Evolutionary conservation across 2,888 invertebrate genomes (phyloP).

Genomic region (Rotaria macrura): DNA sequence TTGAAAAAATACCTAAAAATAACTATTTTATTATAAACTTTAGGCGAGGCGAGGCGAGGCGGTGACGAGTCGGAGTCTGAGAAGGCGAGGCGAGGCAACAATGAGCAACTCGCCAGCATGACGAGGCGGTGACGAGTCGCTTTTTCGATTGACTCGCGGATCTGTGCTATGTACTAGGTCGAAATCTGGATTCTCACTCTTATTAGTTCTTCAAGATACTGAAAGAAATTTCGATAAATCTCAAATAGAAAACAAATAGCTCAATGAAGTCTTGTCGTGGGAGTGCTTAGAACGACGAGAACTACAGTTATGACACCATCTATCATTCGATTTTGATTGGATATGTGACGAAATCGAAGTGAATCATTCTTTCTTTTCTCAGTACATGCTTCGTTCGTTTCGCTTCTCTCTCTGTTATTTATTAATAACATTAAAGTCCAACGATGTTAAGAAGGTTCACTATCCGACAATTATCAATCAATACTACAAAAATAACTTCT

Average conservation of each 20-base stretch:
- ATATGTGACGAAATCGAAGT: background rate
- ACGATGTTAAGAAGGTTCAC: background rate
- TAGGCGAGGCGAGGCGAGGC: too few species aligned
- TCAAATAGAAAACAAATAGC: too few species aligned
- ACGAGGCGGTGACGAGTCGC: too few species aligned
- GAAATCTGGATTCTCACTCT: background rate
- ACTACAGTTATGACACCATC: background rate
- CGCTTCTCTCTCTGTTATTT: background rate
- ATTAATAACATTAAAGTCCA: background rate
- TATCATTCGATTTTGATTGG: background rate
- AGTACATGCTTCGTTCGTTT: background rate
- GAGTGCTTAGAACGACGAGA: background rate
- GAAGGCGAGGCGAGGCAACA: too few species aligned
- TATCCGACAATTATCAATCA: background rate
- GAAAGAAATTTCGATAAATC: too few species aligned
- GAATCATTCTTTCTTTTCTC: background rate
- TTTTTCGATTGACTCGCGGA: too few species aligned
- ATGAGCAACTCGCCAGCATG: too few species aligned
- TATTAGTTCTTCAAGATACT: background rate
- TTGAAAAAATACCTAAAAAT: too few species aligned
- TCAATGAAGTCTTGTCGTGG: too few species aligned
- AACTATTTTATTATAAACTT: too few species aligned
- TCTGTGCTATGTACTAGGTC: too few species aligned
- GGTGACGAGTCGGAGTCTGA: too few species aligned
- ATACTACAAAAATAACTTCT: background rate